Evolutionary conservation across 2,888 invertebrate genomes (phyloP).

Genomic region (Itoplectis maculator): DNA sequence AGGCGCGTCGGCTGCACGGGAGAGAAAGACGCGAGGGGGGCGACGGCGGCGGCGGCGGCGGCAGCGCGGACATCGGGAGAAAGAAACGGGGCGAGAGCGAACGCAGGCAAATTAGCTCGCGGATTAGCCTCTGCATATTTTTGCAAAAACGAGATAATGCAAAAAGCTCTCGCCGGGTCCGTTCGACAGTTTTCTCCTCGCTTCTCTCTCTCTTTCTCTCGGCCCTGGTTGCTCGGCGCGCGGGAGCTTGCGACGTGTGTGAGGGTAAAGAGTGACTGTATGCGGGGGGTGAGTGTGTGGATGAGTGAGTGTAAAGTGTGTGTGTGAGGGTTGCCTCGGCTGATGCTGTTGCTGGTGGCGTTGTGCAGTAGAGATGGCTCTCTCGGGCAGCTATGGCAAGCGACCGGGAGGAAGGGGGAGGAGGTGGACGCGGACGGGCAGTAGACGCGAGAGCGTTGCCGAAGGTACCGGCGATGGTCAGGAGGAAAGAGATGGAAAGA

Average conservation of each 20-base stretch:
- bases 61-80: slow-evolving; percentile 52
- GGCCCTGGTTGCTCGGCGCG: slow-evolving; percentile 38
- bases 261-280: too few relatives aligned
- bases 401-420: slow-evolving; percentile 70
- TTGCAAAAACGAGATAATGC: slow-evolving; percentile 83
- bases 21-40: slow-evolving; percentile 27
- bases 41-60: slow-evolving; percentile 23
- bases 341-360: slow-evolving; percentile 69
- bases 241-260: too few relatives aligned
- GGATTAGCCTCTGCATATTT: slow-evolving; percentile 83
- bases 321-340: slow-evolving; percentile 69
- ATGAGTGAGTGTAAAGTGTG: too few relatives aligned
- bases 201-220: slow-evolving; percentile 29
- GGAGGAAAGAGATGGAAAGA: slow-evolving; percentile 51
- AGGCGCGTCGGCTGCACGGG: slow-evolving; percentile 50
- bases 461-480: slow-evolving; percentile 68
- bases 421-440: slow-evolving; percentile 69
- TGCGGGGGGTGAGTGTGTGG: too few relatives aligned
- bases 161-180: slow-evolving; percentile 77
- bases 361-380: slow-evolving; percentile 57
- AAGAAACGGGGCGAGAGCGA: slow-evolving; percentile 54
- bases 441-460: slow-evolving; percentile 62
- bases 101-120: slow-evolving; percentile 78
- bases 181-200: slow-evolving; percentile 54
- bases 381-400: slow-evolving; percentile 51